Evolutionary conservation across 2,888 invertebrate genomes (phyloP), one percentile per base, ranked within the genome.

Genomic region (Xanthia togata): DNA sequence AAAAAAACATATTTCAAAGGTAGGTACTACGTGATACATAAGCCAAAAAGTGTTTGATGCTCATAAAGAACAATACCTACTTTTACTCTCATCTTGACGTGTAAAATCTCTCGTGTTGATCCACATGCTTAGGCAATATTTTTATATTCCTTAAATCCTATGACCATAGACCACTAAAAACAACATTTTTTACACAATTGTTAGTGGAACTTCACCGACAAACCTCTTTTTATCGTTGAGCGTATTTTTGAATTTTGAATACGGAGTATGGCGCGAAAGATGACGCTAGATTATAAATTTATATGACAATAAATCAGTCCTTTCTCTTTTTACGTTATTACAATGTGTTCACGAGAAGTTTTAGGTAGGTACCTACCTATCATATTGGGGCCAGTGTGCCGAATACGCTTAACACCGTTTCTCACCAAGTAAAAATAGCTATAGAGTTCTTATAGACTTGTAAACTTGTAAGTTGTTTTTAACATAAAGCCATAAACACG

Each of bases 291-390:
- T 76, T 78, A 72, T 47, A 71, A 81, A 81, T n/a, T n/a, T n/a
- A n/a, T 75, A 80, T 74, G 71, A 76, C 79, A 81, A 81, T 85
- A 87, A 82, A 85, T 86, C 88, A 88, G 82, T 87, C 81, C 87
- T 88, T 88, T 87, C 89, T 88, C 87, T 88, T 88, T 84, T 85
- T 80, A 81, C 71, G 68, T 73, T 87, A 81, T 79, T 78, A 81
- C 86, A 78, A 78, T 74, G 76, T 71, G 83, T 81, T 88, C 75
- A 80, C 79, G 69, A 82, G 77, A 59, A 77, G 80, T 81, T 84
- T 84, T 85, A 75, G 38, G 68, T 82, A 70, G 79, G 5, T 82
- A n/a, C n/a, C n/a, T n/a, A n/a, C n/a, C n/a, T n/a, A 70, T 79
- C 4, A 35, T 75, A 89, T 81, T 75, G 84, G 75, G 89, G 88